These are phyloP conservation scores for Bellardia bayeri DNA, from an alignment of 2,888 invertebrate genomes.

Conservation along the genomic window DNA sequence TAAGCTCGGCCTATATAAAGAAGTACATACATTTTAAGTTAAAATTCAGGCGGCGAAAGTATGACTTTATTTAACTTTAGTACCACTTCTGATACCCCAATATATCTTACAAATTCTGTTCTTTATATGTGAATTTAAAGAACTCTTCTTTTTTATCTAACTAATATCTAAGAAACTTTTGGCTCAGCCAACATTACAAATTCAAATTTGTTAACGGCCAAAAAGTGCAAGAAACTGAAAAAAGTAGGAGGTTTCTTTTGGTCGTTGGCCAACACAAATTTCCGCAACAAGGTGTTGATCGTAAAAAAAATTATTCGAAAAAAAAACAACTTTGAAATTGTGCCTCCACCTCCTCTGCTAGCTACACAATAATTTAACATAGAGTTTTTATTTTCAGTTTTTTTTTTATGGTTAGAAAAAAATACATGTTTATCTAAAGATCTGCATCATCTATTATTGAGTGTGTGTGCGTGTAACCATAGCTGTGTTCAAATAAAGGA, in stretches of 20 bases:
- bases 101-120: too few species aligned
- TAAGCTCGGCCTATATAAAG: too few species aligned
- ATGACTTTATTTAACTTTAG: too few species aligned
- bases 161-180: neutral
- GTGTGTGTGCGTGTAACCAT: constrained; percentile 50
- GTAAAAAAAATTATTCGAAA: constrained; percentile 21
- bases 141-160: too few species aligned
- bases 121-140: too few species aligned
- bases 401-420: constrained; percentile 47
- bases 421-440: constrained; percentile 61
- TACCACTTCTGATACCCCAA: too few species aligned
- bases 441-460: constrained; percentile 69
- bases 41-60: too few species aligned
- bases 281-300: constrained; percentile 66
- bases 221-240: constrained; percentile 24
- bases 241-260: constrained; percentile 66
- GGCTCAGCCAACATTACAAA: neutral
- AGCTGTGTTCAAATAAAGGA: constrained; percentile 69
- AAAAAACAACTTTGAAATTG: constrained; percentile 39
- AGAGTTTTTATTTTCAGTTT: constrained; percentile 27
- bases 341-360: neutral
- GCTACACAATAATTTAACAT: neutral
- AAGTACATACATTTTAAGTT: too few species aligned
- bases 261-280: constrained; percentile 69
- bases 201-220: constrained; percentile 34